Percentiles rank a stretch among this genome's conserved stretches.
These are phyloP conservation scores for Drosophila ogumai DNA, from an alignment of 1,140 invertebrate genomes.

Conservation along the genomic window DNA sequence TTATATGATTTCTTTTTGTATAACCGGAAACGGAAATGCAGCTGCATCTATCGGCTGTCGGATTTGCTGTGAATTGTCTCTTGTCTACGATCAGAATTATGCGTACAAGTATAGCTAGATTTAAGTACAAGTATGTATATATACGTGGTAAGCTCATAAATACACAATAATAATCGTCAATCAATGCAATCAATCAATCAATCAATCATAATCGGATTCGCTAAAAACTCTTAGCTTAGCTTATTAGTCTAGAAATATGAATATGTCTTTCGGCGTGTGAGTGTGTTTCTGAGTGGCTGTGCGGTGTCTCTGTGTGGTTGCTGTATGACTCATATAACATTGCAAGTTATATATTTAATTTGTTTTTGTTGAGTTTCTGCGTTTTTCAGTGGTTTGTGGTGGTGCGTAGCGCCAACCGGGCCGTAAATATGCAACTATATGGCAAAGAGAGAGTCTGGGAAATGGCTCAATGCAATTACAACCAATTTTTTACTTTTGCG, in stretches of 20 bases:
- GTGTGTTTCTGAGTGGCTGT: constrained; percentile 22
- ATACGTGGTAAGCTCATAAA: constrained; percentile 74
- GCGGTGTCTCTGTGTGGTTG: constrained; percentile 36
- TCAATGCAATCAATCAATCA: constrained; percentile 63
- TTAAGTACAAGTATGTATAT: constrained; percentile 47
- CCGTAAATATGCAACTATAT: constrained; percentile 68
- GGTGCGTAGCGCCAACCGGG: constrained; percentile 52
- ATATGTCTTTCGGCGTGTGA: constrained; percentile 74
- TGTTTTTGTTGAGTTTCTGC: constrained; percentile 15
- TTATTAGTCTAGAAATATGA: constrained; percentile 68
- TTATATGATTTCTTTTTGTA: constrained; percentile 38
- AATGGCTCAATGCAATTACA: constrained; percentile 50
- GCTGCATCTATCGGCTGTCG: constrained; percentile 20
- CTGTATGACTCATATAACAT: constrained; percentile 20
- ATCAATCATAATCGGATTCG: constrained; percentile 62
- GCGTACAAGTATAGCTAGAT: constrained; percentile 36
- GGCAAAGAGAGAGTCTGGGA: constrained; percentile 47
- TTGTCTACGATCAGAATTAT: constrained; percentile 47
- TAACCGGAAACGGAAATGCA: constrained; percentile 53
- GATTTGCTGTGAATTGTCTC: constrained; percentile 35
- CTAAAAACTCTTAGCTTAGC: constrained; percentile 68
- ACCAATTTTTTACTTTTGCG: constrained; percentile 46
- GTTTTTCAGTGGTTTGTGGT: constrained; percentile 19
- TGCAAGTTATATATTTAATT: not conserved
- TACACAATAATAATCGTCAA: constrained; percentile 71